Conservation (phyloP, 2,888 invertebrate species). For the Phymatocera aterrima region DNA sequence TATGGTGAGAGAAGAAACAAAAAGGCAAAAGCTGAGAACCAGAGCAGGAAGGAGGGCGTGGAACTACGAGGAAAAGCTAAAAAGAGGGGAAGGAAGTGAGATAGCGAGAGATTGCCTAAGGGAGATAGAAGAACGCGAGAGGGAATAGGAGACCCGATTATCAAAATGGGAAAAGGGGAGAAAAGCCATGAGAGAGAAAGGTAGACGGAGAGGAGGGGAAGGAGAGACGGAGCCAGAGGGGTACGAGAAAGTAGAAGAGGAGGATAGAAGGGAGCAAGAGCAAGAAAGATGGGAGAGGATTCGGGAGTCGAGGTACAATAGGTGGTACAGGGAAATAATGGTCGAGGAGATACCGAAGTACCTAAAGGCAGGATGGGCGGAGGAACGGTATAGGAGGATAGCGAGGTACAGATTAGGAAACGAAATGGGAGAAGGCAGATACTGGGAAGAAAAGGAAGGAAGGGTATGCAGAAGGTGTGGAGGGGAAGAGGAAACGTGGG, state of each 20-base stretch:
- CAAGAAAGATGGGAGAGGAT: neutral
- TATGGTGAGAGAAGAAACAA: no score
- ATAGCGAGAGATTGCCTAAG: neutral
- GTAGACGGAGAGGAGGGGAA: neutral
- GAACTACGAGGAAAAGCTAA: neutral
- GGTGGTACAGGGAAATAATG: neutral
- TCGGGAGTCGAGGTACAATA: neutral
- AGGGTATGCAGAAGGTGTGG: no score
- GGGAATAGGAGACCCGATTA: neutral
- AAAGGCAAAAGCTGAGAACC: neutral
- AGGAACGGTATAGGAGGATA: neutral
- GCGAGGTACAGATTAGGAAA: neutral
- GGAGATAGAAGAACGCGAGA: neutral
- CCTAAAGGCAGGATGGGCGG: neutral
- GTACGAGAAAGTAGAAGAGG: neutral
- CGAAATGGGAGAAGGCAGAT: neutral
- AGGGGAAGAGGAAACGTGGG: no score
- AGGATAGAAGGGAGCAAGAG: neutral
- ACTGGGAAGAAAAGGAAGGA: neutral
- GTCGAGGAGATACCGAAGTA: neutral
- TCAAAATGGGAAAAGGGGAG: neutral
- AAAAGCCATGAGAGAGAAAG: neutral
- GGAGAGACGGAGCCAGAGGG: neutral
- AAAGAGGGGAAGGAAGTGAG: neutral
- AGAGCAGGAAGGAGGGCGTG: neutral